Percentiles rank a stretch among this genome's conserved stretches.
Evolutionary conservation across 2,113 vertebrate species (phyloP).

Genomic region (Pomatostomus ruficeps): DNA sequence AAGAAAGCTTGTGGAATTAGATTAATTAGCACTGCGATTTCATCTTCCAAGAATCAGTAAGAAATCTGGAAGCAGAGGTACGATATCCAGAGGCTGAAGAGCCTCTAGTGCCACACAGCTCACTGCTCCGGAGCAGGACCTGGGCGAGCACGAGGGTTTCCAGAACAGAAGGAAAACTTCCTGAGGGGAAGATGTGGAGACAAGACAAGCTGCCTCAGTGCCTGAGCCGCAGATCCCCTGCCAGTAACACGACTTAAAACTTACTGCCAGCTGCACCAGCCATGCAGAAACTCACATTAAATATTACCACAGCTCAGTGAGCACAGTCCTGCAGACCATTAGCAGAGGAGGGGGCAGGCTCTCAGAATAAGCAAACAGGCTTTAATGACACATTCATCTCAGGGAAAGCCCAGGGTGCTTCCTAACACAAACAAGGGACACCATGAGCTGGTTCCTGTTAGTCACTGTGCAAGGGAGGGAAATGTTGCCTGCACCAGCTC

Average conservation of each 20-base stretch:
- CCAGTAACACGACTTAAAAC: not conserved
- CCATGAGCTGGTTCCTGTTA: not conserved
- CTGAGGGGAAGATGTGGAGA: not conserved
- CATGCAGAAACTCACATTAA: conserved; percentile 55
- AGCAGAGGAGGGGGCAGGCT: not conserved
- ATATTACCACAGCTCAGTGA: not conserved
- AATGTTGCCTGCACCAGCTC: not conserved
- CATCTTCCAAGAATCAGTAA: not conserved
- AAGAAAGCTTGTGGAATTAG: not conserved
- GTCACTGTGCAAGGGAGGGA: not conserved
- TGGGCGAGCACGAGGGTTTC: not conserved
- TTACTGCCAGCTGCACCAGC: conserved; percentile 8
- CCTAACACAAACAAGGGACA: not conserved
- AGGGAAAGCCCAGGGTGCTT: not conserved
- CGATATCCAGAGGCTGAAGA: not conserved
- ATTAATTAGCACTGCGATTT: not conserved
- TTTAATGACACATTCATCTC: not conserved
- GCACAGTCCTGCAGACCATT: not conserved
- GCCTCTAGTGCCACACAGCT: not conserved
- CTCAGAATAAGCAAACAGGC: not conserved
- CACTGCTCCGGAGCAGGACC: not conserved
- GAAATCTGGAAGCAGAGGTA: not conserved
- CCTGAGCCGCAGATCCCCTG: not conserved
- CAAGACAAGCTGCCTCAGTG: not conserved
- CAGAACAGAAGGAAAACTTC: not conserved